These are phyloP conservation scores for Tinea trinotella DNA, from an alignment of 2,888 invertebrate genomes.

Conservation along the genomic window DNA sequence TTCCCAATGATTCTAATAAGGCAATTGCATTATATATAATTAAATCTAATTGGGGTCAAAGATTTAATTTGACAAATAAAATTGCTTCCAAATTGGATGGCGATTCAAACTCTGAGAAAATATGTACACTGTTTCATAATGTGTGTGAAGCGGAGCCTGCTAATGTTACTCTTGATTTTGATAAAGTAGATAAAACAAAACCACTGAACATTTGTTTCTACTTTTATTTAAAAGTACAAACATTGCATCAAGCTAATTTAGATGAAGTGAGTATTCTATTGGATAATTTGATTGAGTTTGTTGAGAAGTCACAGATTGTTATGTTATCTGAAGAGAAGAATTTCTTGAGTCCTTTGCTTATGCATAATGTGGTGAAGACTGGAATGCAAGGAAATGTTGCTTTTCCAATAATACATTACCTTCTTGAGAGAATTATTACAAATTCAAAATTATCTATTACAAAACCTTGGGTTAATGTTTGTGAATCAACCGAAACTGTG, in stretches of 20 bases:
- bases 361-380: constrained; percentile 42
- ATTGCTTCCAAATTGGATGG: constrained; percentile 21
- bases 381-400: constrained; percentile 62
- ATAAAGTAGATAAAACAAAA: constrained; percentile 25
- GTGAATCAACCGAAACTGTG: constrained; percentile 15
- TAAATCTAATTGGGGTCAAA: constrained; percentile 48
- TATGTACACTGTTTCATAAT: constrained; percentile 44
- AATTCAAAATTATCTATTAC: constrained; percentile 50
- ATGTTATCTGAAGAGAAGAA: constrained; percentile 34
- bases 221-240: constrained; percentile 56
- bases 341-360: constrained; percentile 37
- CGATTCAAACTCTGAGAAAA: constrained; percentile 29
- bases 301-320: constrained; percentile 46
- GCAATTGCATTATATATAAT: constrained; percentile 44
- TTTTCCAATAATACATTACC: constrained; percentile 69
- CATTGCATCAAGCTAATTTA: constrained; percentile 43
- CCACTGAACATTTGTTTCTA: constrained; percentile 44
- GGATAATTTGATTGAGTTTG: constrained; percentile 52
- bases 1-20: constrained; percentile 58
- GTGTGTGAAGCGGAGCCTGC: constrained; percentile 39
- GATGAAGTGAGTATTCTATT: constrained; percentile 50
- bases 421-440: constrained; percentile 61
- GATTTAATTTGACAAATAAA: constrained; percentile 36
- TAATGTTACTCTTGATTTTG: constrained; percentile 38
- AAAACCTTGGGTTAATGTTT: constrained; percentile 56